A percentile compares a stretch with the other conserved stretches of the same genome.
These are phyloP conservation scores for Corbicula japonica DNA, from an alignment of 2,888 invertebrate genomes.

Conservation along the genomic window DNA sequence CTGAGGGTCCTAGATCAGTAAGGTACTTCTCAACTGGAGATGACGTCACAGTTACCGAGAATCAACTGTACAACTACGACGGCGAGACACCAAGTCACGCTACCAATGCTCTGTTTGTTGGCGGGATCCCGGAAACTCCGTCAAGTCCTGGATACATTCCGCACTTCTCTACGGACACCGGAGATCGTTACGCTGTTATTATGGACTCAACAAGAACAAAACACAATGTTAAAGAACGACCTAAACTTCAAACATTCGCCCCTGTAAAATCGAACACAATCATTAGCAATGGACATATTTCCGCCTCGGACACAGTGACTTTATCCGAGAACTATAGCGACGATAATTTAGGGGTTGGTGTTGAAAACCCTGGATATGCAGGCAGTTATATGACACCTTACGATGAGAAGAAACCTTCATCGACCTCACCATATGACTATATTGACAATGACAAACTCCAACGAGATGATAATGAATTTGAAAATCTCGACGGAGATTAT, in stretches of 20 bases:
- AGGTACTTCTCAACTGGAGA: constrained; percentile 43
- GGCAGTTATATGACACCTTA: constrained; percentile 27
- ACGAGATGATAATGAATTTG: constrained; percentile 37
- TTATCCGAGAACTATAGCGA: constrained; percentile 22
- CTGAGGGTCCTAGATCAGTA: constrained; percentile 34
- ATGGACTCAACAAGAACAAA: constrained; percentile 29
- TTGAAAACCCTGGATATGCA: constrained; percentile 43
- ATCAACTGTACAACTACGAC: constrained; percentile 56
- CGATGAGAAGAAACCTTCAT: constrained; percentile 20
- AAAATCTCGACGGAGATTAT: constrained; percentile 13
- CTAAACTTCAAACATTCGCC: constrained; percentile 35
- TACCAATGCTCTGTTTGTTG: constrained; percentile 56
- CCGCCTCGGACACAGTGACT: constrained; percentile 10
- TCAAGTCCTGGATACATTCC: constrained; percentile 41
- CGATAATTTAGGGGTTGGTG: constrained; percentile 16
- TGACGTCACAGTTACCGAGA: constrained; percentile 61
- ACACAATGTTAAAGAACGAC: constrained; percentile 45
- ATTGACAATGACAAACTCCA: constrained; percentile 54
- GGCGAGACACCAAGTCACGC: constrained; percentile 53
- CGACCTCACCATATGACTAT: constrained; percentile 54
- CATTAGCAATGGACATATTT: constrained; percentile 14
- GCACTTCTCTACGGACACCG: constrained; percentile 45
- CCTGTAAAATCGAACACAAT: background rate
- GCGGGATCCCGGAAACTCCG: constrained; percentile 58
- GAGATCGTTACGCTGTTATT: constrained; percentile 47